Conservation (phyloP, 1,140 invertebrate species). For the Drosophila nebulosa region DNA sequence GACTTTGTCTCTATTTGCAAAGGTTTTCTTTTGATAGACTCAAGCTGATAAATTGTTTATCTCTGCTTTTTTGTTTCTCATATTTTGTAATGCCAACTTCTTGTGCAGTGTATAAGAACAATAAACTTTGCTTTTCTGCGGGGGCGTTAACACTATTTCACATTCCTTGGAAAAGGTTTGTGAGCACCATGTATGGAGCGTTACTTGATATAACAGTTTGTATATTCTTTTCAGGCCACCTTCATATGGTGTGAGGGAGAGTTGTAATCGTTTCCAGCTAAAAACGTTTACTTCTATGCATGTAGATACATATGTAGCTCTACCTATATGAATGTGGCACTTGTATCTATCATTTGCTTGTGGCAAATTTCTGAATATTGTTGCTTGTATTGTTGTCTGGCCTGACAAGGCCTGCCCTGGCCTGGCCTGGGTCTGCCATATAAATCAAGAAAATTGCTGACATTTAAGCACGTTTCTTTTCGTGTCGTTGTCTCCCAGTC, state of each 20-base stretch:
- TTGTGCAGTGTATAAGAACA: neutral
- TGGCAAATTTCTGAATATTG: conserved; percentile 49
- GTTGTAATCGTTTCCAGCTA: conserved; percentile 60
- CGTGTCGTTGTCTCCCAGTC: conserved; percentile 28
- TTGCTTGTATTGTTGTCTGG: conserved; percentile 56
- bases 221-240: neutral
- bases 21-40: too few relatives aligned
- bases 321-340: conserved; percentile 43
- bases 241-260: neutral
- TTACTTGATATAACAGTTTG: neutral
- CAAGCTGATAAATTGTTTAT: neutral
- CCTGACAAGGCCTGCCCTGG: neutral
- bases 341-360: conserved; percentile 67
- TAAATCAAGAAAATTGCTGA: conserved; percentile 79
- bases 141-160: neutral
- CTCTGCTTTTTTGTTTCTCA: too few relatives aligned
- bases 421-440: conserved; percentile 38
- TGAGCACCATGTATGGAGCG: neutral
- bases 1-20: too few relatives aligned
- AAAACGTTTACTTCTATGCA: conserved; percentile 34
- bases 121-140: neutral
- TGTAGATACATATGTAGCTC: conserved; percentile 29
- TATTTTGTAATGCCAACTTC: neutral
- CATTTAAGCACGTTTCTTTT: conserved; percentile 77
- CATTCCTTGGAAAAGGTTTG: neutral